Base-by-base conservation (phyloP, 2,113 vertebrate genomes). In the Aleadryas rufinucha region DNA sequence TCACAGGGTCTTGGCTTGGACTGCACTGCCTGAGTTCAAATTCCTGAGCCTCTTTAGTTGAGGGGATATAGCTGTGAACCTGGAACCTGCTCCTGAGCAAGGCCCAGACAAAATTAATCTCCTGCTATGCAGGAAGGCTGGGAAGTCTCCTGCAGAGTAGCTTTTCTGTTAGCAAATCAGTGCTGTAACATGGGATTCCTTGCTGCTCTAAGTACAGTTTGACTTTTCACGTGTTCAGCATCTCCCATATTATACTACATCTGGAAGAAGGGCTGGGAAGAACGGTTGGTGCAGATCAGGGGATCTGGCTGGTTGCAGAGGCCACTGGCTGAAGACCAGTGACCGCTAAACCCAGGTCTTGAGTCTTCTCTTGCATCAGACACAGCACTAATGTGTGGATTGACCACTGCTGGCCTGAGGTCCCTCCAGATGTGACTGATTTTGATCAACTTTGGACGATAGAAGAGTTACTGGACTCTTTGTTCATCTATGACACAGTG, bases 1-100 rank as follows among this genome's bases (percentile, higher is more conserved):
- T 87, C 74, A 60, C 84, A 78, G 86, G n/a, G 28, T 84, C 80
- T 79, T 93, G 91, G 64, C 89, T 90, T 92, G 80, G 64, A 64
- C 44, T 87, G 63, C 75, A 33, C 70, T 90, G 70, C 57, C 28
- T 10, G 12, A 42, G 16, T 65, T 77, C 44, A 89, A 75, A 93
- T 84, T 94, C 59, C 61, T 69, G 66, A 69, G 45, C 59, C 31
- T 83, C 88, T 90, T 77, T 39, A 54, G 26, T 21, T 88, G 79
- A 74, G 37, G 52, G 52, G 30, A 28, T 95, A 31, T 81, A 89
- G 79, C 89, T 95, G 72, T 92, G 89, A 93, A 71, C 77, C 31
- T 82, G 84, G 86, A 87, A 84, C 69, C 47, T 1, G 0, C 80
- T 92, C 64, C 89, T 95, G 80, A 94, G 80, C 83, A 92, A 92